These are phyloP conservation scores for Anoplopoma fimbria DNA, from an alignment of 2,113 vertebrate species.

Conservation along the genomic window DNA sequence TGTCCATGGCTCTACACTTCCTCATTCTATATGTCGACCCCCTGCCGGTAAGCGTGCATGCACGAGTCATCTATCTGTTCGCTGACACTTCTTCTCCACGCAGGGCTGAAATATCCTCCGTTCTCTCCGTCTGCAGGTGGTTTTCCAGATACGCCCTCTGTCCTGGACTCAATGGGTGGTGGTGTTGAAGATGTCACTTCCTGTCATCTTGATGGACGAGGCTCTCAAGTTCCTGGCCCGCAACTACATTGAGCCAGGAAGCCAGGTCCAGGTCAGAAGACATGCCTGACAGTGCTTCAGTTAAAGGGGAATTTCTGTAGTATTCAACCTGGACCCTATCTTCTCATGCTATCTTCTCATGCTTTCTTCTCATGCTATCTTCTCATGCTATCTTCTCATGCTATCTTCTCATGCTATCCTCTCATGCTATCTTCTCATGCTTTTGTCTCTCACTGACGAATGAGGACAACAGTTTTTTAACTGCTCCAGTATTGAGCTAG, in stretches of 20 bases:
- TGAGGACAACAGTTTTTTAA: background rate
- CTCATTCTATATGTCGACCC: conserved; percentile 87
- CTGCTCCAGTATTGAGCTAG: background rate
- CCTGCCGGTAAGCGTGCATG: conserved; percentile 78
- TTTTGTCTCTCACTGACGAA: background rate
- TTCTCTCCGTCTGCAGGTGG: conserved; percentile 66
- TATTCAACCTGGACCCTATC: background rate
- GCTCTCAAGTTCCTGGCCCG: conserved; percentile 84
- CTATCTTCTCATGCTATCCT: no score
- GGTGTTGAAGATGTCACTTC: conserved; percentile 87
- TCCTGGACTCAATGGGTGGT: conserved; percentile 86
- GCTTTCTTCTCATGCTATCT: no score
- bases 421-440: background rate
- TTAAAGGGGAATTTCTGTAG: background rate
- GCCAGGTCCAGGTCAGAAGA: conserved; percentile 70
- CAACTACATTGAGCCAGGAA: conserved; percentile 83
- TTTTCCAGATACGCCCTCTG: conserved; percentile 86
- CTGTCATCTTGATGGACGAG: conserved; percentile 87
- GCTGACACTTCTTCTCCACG: background rate
- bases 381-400: no score
- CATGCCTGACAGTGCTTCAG: no score
- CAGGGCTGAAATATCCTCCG: background rate
- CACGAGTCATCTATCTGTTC: background rate
- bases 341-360: background rate
- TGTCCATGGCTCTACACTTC: conserved; percentile 87